Evolutionary conservation across 2,888 invertebrate species (phyloP).

Genomic region (Strigamia crassipes): DNA sequence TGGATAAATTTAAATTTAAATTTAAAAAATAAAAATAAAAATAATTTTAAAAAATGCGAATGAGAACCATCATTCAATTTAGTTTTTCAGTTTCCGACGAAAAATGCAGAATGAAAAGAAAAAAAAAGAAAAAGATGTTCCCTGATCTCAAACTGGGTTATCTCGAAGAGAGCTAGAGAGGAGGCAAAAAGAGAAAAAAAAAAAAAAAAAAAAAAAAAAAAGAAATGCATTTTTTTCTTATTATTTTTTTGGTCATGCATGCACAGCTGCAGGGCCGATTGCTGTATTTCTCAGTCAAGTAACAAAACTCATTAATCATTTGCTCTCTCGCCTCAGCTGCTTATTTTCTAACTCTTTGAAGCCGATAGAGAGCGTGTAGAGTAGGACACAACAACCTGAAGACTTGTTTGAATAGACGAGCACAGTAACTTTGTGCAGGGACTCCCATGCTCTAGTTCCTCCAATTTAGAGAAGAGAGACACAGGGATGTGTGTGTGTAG

Average conservation of each 20-base stretch:
- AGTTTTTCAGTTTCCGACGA: background rate
- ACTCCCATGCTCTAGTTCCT: constrained; percentile 15
- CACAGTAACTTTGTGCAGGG: constrained; percentile 15
- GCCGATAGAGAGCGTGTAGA: background rate
- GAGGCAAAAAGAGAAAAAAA: background rate
- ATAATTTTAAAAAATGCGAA: background rate
- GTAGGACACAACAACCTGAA: constrained; percentile 23
- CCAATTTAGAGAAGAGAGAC: constrained; percentile 16
- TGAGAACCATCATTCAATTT: background rate
- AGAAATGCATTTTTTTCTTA: background rate
- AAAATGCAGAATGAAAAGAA: background rate
- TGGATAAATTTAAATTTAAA: background rate
- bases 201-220: background rate
- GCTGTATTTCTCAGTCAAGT: constrained; percentile 23
- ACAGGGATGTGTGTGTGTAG: constrained; percentile 10
- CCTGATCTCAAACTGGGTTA: background rate
- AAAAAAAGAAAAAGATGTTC: constrained; percentile 4
- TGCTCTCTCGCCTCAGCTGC: constrained; percentile 33
- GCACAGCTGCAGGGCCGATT: constrained; percentile 33
- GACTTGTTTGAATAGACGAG: constrained; percentile 31
- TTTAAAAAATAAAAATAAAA: background rate
- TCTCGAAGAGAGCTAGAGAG: background rate
- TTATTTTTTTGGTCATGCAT: constrained; percentile 5
- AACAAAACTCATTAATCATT: constrained; percentile 34
- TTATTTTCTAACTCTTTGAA: constrained; percentile 11